A percentile compares a stretch with the other conserved stretches of the same genome.
Conservation (phyloP, 2,797 vertebrate species). For the Nannoperca obscura region DNA sequence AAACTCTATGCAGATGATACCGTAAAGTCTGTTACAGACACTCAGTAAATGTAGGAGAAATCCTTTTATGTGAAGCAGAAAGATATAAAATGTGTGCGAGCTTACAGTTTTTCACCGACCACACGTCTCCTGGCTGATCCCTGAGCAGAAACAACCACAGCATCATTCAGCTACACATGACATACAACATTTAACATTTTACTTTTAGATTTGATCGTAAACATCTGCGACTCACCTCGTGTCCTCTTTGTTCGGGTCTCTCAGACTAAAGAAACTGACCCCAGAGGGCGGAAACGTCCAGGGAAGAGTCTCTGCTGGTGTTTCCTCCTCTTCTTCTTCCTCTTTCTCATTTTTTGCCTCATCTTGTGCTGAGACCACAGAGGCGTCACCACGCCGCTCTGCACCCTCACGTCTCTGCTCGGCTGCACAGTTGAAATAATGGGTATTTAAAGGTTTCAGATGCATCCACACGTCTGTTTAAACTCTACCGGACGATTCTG, state of each 20-base stretch:
- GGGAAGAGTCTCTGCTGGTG: background rate
- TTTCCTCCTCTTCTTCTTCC: background rate
- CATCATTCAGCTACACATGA: background rate
- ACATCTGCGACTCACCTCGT: conserved; percentile 40
- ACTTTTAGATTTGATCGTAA: background rate
- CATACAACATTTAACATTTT: background rate
- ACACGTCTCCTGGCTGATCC: conserved; percentile 9
- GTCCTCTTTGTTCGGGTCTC: background rate
- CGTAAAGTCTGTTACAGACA: background rate
- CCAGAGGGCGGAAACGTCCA: conserved; percentile 9
- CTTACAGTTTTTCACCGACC: conserved; percentile 72
- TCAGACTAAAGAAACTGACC: conserved; percentile 20
- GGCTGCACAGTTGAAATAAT: conserved; percentile 1
- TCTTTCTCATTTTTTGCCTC: background rate
- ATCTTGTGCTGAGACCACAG: background rate
- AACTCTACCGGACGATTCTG: background rate
- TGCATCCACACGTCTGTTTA: background rate
- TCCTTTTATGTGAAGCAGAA: background rate
- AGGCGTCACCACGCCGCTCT: background rate
- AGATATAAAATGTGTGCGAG: background rate
- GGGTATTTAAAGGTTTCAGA: background rate
- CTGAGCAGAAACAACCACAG: conserved; percentile 43
- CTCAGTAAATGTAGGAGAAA: background rate
- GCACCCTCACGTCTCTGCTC: background rate
- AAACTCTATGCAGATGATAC: conserved; percentile 34